Evolutionary conservation across 2,888 invertebrate genomes (phyloP), one percentile per base, ranked within the genome.

Genomic region (Eristalis arbustorum): DNA sequence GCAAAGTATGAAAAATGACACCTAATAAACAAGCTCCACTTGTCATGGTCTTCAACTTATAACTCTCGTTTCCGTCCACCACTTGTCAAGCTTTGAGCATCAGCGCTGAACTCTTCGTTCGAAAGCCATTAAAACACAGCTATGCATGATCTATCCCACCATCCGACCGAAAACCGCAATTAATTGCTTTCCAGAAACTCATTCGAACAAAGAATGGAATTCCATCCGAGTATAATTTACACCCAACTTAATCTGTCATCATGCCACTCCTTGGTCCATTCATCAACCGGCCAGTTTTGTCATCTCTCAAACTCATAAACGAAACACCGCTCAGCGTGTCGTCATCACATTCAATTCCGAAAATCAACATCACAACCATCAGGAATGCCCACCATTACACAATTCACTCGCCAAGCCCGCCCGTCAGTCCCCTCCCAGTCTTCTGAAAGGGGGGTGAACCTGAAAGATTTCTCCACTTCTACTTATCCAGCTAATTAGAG

Each of bases 401-500:
- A 74, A 78, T 59, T 56, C 63, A 67, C 31, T 42, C 63, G 18
- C 11, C 37, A 59, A 28, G 22, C 23, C 0, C 40, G 42, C 31
- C 42, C 49, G 49, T 49, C 49, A n/a, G 18, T 34, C 14, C 42
- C 18, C 11, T 25, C 62, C 28, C 61, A 42, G 37, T 37, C 37
- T 37, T 42, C 37, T 31, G 69, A 40, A 42, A 64, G 56, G 31
- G 56, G 31, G 67, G 40, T 40, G 34, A 67, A 22, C 28, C 63
- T 72, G 49, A 81, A 91, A 89, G 90, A 88, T 89, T 89, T 88
- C 84, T 88, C 90, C 91, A 92, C 91, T 91, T 91, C 90, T 91
- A 92, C 90, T 92, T 91, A 91, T 90, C 90, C 91, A 90, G 88
- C 90, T 92, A 92, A 92, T 92, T 92, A 92, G 91, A 90, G 90